Evolutionary conservation across 2,113 vertebrate genomes (phyloP), one percentile per base, ranked within the genome.

Genomic region (Actenoides hombroni): DNA sequence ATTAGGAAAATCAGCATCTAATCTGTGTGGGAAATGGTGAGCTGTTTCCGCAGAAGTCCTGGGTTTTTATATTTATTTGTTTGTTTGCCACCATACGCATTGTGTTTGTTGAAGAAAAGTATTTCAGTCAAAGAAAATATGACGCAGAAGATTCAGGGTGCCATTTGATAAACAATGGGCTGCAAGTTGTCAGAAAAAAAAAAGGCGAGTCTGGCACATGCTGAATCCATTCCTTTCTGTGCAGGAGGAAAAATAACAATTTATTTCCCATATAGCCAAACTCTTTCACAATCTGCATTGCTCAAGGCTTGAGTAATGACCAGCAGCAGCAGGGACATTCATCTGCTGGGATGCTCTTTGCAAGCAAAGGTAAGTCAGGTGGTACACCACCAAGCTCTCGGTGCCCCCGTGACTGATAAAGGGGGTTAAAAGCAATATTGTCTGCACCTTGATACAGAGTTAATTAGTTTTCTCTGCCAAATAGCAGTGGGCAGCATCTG

Each of bases 211-310:
- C 75, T 95, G 78, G 82, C 78, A 90, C 42, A 86, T 48, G 59
- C 65, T 92, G 82, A 94, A 83, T 83, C 91, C 69, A 67, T 92
- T 94, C 70, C 84, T 93, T 96, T 94, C 91, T 89, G 57, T 78
- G 68, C 60, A 96, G 90, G 79, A 95, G 70, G 88, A 94, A 97
- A 93, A 68, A 83, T 57, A 88, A 51, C 74, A 90, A 76, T 49
- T 42, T 85, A 17, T 97, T 90, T 85, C 83, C 61, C 49, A 15
- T 90, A 46, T 31, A 81, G 68, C 61, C 21, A 35, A 70, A 68
- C 51, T 60, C 28, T 91, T 96, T 96, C 91, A 83, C 53, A 80
- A 81, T 96, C 89, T 86, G 85, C 80, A 71, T 49, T 67, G 71
- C 86, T 91, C 40, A 37, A 10, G 73, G 73, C 51, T 88, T 3